Base-by-base conservation (phyloP, 2,888 invertebrate species). In the Caenorhabditis sp. region DNA sequence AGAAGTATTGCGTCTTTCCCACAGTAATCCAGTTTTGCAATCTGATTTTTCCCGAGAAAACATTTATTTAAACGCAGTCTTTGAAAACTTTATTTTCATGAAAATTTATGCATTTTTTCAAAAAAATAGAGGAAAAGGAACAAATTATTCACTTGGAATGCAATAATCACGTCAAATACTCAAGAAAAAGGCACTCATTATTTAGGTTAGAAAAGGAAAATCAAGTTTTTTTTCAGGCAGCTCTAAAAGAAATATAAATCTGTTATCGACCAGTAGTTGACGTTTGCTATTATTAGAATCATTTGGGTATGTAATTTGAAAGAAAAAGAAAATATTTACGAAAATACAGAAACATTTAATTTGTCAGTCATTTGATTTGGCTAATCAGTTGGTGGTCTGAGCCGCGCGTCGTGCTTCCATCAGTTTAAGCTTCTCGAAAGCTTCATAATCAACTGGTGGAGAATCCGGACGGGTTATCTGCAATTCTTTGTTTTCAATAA, bases 361-460 rank as follows among this genome's bases (percentile, higher is more conserved):
- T 20, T 5, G n/a, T 55, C 26, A 28, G 9, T 55, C 8, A 15
- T 55, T 9, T 11, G 13, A 32, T 6, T 6, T 40, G 40, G 13
- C 11, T 11, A 11, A 5, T 32, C 35, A 76, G 61, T 76, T 76
- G 13, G 76, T 67, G 24, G 76, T 37, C 44, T 76, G 76, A 8
- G 74, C 74, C 6, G 65, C 60, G 1, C 67, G 58, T 51, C 62
- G 60, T 5, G n/a, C 51, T n/a, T 70, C 78, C 22, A 72, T 74
- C 53, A 82, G 18, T 18, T 82, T 82, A 69, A 82, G 11, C 47
- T 72, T 78, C 28, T 79, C 82, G 32, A 82, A 79, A 0, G 86
- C 84, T 28, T 90, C 90, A 64, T 90, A 90, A 79, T 90, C 90
- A 13, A 88, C 89, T 40, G 90, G 90, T 20, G 90, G 90, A 6